Conservation (phyloP, 2,797 vertebrate genomes). For the Antrozous pallidus region DNA sequence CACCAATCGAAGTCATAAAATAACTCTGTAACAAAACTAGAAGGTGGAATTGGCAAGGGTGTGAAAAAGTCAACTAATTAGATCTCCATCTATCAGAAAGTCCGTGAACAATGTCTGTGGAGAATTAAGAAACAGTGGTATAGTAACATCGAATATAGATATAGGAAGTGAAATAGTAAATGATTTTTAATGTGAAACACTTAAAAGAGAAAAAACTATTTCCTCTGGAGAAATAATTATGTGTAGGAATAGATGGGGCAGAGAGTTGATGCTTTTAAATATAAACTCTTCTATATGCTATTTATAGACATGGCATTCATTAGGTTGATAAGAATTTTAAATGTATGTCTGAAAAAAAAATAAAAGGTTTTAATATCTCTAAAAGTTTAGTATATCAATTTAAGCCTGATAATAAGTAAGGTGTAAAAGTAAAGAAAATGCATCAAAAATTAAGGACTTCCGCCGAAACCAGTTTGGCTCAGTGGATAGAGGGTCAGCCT, state of each 20-base stretch:
- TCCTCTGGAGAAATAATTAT: neutral
- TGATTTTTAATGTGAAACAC: neutral
- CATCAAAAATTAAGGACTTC: neutral
- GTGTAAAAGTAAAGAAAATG: neutral
- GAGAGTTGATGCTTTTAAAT: neutral
- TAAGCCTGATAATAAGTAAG: neutral
- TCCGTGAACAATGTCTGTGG: neutral
- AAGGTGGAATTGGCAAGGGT: neutral
- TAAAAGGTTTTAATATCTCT: neutral
- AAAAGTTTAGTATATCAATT: neutral
- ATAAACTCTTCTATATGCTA: neutral
- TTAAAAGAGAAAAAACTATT: neutral
- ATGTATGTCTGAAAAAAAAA: constrained; percentile 1
- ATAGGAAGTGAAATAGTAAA: neutral
- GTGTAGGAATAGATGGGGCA: neutral
- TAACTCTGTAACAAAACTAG: neutral
- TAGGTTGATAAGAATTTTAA: neutral
- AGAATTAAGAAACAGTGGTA: neutral
- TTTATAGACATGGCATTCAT: neutral
- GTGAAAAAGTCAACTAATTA: neutral
- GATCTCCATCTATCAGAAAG: neutral
- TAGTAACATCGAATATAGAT: neutral
- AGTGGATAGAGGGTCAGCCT: no score
- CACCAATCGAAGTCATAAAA: neutral
- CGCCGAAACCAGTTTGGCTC: no score